Evolutionary conservation across 2,797 vertebrate species (phyloP), one percentile per base, ranked within the genome.

Genomic region (Helostoma temminkii): DNA sequence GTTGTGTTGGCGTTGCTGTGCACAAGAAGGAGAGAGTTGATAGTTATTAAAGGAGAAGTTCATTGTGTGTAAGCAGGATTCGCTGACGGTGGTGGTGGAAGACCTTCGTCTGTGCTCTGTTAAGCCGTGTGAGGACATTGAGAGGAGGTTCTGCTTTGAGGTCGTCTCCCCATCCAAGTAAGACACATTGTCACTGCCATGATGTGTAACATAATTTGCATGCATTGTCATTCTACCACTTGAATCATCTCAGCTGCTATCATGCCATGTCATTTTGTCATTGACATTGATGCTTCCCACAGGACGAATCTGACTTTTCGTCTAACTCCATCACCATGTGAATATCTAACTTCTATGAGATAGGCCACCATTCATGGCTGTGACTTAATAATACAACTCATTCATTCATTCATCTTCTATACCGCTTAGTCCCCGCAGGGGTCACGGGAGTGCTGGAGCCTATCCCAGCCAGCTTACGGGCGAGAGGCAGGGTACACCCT

Each of bases 121-220:
- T 45, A 99, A 99, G 80, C 97, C 97, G 0, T 98, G 95, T 0
- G 98, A 99, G 86, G 98, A 99, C 91, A 97, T 96, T 1, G 98
- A 99, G 89, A 95, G 98, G 87, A 94, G 98, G 83, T 99, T 99
- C 92, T 99, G 98, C 92, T 99, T 99, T 16, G 98, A 99, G 91
- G 97, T 99, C 0, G 96, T 98, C 73, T 99, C 98, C 0, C 98
- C 97, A 15, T 95, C 95, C 72, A 99, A 99, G 98, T 99, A 93
- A 94, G 97, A 34, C 42, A 4, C 25, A 14, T 43, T 39, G 22
- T 18, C 32, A 2, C 26, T 42, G 47, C 37, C 3, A 3, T 28
- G 34, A n/a, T 7, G 3, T 16, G 3, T 32, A 21, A 26, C 45
- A 36, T 28, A 25, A 10, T 28, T 49, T 49, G 11, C 12, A 5